Conservation (phyloP, 2,888 invertebrate species). For the Gymnocheta viridis region DNA sequence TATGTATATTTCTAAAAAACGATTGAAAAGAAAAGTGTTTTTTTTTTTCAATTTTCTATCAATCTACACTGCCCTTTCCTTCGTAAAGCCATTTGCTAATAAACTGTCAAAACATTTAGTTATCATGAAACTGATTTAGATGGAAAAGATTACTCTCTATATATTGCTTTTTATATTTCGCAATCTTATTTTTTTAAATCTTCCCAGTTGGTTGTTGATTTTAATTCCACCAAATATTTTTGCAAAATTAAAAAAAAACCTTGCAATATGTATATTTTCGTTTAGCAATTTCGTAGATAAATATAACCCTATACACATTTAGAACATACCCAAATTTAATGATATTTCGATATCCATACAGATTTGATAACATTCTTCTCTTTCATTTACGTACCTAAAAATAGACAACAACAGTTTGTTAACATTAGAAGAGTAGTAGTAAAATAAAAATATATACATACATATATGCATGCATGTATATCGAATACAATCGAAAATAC, state of each 20-base stretch:
- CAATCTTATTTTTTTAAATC: neutral
- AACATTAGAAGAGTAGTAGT: neutral
- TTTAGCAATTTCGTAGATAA: slow-evolving; percentile 1
- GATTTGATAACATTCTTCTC: slow-evolving; percentile 1
- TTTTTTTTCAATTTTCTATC: no score
- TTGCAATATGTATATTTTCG: neutral
- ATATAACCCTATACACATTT: slow-evolving; percentile 2
- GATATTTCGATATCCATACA: slow-evolving; percentile 13
- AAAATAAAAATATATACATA: neutral
- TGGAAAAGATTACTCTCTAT: no score
- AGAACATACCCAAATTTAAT: slow-evolving; percentile 30
- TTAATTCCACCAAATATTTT: neutral
- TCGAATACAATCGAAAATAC: neutral
- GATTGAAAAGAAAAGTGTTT: no score
- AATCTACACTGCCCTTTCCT: no score
- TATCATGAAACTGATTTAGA: no score
- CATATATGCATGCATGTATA: neutral
- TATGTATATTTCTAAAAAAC: no score
- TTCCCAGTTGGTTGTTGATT: neutral
- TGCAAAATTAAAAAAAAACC: neutral
- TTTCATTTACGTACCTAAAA: slow-evolving; percentile 35
- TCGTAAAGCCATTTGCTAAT: no score
- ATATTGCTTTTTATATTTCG: no score
- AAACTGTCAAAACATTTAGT: no score
- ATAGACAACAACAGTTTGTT: slow-evolving; percentile 1